Base-by-base conservation (phyloP, 2,888 invertebrate genomes). In the Trachelus troglodyta region DNA sequence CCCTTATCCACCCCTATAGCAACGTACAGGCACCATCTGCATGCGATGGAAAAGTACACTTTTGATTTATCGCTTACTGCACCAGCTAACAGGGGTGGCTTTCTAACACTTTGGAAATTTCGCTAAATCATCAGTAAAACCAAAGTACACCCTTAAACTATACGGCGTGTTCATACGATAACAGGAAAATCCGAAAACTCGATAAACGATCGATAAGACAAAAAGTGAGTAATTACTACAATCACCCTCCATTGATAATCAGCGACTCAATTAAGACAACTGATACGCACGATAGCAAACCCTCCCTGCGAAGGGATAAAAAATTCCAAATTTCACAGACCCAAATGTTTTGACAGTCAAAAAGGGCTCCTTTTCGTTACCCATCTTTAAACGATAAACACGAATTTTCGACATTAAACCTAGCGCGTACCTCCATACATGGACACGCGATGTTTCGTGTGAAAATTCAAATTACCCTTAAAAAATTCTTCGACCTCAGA, bases 51-150 rank as follows among this genome's bases (percentile, higher is more conserved):
- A 75, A 79, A 81, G 77, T 77, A 77, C 76, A 35, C 81, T 84
- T 85, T 85, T 87, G 86, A 88, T 89, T 90, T 88, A 90, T 87
- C 84, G 88, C 87, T 89, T 89, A 89, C 89, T 89, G 87, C 88
- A 71, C 74, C 30, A 30, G 35, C 74, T 71, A 40, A 56, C 56
- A 56, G 23, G 23, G 56, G 56, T 56, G 23, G 56, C 56, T 56
- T 56, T 56, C 56, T 23, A 56, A 15, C 56, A 56, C 56, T 56
- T 56, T 56, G 6, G 23, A 56, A 56, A 23, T 56, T 56, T 56
- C 56, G 56, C 56, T 56, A 56, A 56, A 56, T 56, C 56, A 56
- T 56, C 56, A 23, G 56, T 9, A 9, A 56, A 23, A 6, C 56
- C 23, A 23, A 9, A 56, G 9, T 15, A 23, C 56, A 56, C 56